Evolutionary conservation across 2,113 vertebrate genomes (phyloP).

Genomic region (Heterocephalus glaber): DNA sequence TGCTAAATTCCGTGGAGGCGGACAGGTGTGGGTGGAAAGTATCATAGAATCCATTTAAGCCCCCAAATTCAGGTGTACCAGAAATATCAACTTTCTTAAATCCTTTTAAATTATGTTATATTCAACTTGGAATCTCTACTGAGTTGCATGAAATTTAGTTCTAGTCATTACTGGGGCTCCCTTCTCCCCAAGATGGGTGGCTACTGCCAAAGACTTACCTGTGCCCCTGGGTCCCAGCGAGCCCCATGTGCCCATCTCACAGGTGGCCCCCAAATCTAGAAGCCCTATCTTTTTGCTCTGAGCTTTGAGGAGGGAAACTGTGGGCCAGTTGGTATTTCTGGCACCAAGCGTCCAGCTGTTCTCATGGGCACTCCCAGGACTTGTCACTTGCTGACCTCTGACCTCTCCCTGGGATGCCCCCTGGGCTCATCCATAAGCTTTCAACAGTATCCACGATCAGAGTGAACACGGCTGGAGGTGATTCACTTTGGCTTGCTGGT

Average conservation of each 20-base stretch:
- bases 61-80: not conserved
- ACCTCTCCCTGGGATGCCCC: not conserved
- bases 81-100: not conserved
- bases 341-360: not conserved
- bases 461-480: not conserved
- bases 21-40: slow-evolving; percentile 8
- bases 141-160: not conserved
- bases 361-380: not conserved
- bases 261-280: not conserved
- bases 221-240: not conserved
- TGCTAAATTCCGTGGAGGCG: not conserved
- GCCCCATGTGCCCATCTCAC: not conserved
- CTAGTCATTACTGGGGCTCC: not conserved
- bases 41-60: not conserved
- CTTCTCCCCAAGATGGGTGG: not conserved
- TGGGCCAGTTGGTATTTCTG: not conserved
- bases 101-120: not conserved
- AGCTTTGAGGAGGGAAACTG: not conserved
- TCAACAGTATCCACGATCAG: not conserved
- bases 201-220: not conserved
- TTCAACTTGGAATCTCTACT: not conserved
- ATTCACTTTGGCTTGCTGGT: not conserved
- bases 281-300: not conserved
- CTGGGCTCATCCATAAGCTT: not conserved
- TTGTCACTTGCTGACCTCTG: not conserved